Evolutionary conservation across 2,797 vertebrate species (phyloP), one percentile per base, ranked within the genome.

Genomic region (Silurus lanzhouensis): DNA sequence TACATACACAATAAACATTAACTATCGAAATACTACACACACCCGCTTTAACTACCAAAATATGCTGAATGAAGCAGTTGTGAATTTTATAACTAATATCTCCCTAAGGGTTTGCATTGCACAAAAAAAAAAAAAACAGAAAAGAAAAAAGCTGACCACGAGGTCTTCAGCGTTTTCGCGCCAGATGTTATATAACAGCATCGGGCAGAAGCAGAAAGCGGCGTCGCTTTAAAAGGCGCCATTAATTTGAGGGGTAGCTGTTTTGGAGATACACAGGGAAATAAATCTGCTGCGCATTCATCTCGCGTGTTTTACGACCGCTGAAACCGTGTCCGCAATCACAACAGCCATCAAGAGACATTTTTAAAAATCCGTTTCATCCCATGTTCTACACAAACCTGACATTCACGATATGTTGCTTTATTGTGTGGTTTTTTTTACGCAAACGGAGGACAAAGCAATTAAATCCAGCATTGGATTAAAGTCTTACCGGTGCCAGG

Each of bases 391-490:
- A 75, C 76, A 86, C 86, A 67, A 80, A n/a, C 20, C 52, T 74
- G 76, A 72, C 58, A 7, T 66, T 31, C 2, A 25, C 60, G 31
- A 83, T 89, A 76, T 80, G 84, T 82, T 67, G 22, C 85, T 86
- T 88, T 84, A 86, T 86, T 79, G 60, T 63, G 58, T 88, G 82
- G 88, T 89, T 90, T 60, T 89, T 85, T 89, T 90, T 89, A 58
- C 86, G 87, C 86, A 86, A 88, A 85, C 67, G 83, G 86, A 81
- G 71, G 72, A 68, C 81, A 85, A 87, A 88, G 83, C 72, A 88
- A 84, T 90, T 89, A 88, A 87, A 78, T 85, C 57, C 70, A 85
- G 72, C 84, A 86, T 44, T 81, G 76, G 85, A 76, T 87, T 84
- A 84, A 83, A 83, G 63, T 87, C 78, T 89, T 88, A 91, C 90